Evolutionary conservation across 2,888 invertebrate genomes (phyloP).

Genomic region (Dasysyrphus albostriatus): DNA sequence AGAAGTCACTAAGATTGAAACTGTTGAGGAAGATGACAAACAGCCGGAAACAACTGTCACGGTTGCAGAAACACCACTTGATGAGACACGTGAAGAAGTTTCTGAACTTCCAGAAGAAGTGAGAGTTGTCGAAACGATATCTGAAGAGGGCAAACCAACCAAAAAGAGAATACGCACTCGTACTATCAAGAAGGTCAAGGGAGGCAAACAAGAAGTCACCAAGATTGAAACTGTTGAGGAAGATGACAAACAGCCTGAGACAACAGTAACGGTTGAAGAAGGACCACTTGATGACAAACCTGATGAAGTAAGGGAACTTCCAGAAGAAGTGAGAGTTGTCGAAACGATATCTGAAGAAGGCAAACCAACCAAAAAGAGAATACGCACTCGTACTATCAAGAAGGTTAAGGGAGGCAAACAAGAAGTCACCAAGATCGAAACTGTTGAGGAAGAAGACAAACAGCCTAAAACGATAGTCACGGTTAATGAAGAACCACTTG

Average conservation of each 20-base stretch:
- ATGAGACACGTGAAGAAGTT: slow-evolving; percentile 44
- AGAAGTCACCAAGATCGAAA: slow-evolving; percentile 60
- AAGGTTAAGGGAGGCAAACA: slow-evolving; percentile 57
- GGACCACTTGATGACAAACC: slow-evolving; percentile 48
- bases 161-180: slow-evolving; percentile 50
- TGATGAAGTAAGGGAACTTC: slow-evolving; percentile 39
- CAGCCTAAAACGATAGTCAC: slow-evolving; percentile 54
- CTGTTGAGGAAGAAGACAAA: slow-evolving; percentile 60
- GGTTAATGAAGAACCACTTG: slow-evolving; percentile 45
- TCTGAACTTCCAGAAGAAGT: slow-evolving; percentile 47
- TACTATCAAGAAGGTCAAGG: slow-evolving; percentile 45
- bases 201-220: slow-evolving; percentile 56
- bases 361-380: slow-evolving; percentile 49
- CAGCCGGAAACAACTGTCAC: slow-evolving; percentile 55
- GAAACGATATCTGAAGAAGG: slow-evolving; percentile 49
- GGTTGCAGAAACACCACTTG: slow-evolving; percentile 44
- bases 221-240: slow-evolving; percentile 58
- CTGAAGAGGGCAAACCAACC: slow-evolving; percentile 48
- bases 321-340: slow-evolving; percentile 30
- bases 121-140: slow-evolving; percentile 29
- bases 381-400: slow-evolving; percentile 48
- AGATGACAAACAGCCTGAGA: slow-evolving; percentile 50
- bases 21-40: slow-evolving; percentile 55
- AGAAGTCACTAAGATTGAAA: slow-evolving; percentile 60
- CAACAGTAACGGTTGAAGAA: slow-evolving; percentile 51